Evolutionary conservation across 1,140 invertebrate genomes (phyloP).

Genomic region (Hycleus cichorii): DNA sequence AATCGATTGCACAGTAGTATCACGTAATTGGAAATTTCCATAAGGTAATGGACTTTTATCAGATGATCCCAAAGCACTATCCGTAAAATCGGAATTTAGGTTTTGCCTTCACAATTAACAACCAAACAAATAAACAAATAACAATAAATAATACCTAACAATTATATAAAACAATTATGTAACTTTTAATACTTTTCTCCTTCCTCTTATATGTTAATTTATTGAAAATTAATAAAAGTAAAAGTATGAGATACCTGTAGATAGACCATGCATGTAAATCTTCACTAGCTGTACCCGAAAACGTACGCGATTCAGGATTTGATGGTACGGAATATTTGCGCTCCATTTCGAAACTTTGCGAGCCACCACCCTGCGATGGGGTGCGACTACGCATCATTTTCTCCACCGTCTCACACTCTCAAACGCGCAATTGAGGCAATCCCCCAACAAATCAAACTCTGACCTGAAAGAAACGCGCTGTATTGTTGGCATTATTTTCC

Average conservation of each 20-base stretch:
- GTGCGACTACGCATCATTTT: conserved; percentile 39
- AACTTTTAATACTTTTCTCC: too few relatives aligned
- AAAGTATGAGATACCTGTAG: conserved; percentile 57
- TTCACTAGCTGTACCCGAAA: conserved; percentile 58
- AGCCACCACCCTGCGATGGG: conserved; percentile 40
- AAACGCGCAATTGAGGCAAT: too few relatives aligned
- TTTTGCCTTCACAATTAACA: conserved; percentile 66
- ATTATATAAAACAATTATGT: too few relatives aligned
- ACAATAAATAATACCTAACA: too few relatives aligned
- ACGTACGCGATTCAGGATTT: conserved; percentile 58
- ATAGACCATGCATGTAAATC: conserved; percentile 94
- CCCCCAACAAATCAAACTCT: too few relatives aligned
- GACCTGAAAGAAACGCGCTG: too few relatives aligned
- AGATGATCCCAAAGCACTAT: conserved; percentile 82
- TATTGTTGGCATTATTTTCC: too few relatives aligned
- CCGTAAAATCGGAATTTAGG: conserved; percentile 89
- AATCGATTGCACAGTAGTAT: conserved; percentile 90
- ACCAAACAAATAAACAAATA: not conserved
- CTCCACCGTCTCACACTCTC: too few relatives aligned
- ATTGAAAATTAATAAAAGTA: too few relatives aligned
- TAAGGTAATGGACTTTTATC: conserved; percentile 86
- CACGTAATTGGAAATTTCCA: conserved; percentile 86
- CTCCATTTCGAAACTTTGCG: conserved; percentile 58
- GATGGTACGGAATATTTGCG: conserved; percentile 76
- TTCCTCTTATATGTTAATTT: too few relatives aligned